Base-by-base conservation (phyloP, 2,888 invertebrate genomes). In the Dusona sp. region DNA sequence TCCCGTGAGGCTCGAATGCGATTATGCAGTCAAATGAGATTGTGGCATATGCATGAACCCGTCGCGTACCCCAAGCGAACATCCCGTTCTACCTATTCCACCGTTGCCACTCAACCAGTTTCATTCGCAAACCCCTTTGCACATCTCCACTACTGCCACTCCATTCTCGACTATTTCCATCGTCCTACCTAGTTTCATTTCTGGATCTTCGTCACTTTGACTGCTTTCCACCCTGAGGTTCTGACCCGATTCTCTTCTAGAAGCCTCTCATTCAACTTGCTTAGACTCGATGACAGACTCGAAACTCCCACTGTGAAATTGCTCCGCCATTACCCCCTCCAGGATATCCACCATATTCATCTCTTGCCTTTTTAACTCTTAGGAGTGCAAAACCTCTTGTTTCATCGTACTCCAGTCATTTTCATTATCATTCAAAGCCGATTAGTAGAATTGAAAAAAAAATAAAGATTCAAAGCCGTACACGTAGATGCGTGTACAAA, bases 21-120 rank as follows among this genome's bases (percentile, higher is more conserved):
- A 94, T 94, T 94, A 94, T 92, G 93, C 91, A 94, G 94, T 94
- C 94, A 94, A 94, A 94, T 94, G 94, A 94, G 94, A 94, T 93
- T 93, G 92, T 94, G 93, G 93, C 93, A 94, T 94, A 94, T 94
- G 94, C 93, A 94, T 94, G 94, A 94, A 89, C 88, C 89, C 89
- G 88, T 73, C 74, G 73, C 67, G 22, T 67, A 78, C 73, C 88
- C 88, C 85, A 82, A 85, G 89, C 88, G 88, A 84, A 82, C 82
- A 61, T 70, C 79, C 67, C 87, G 64, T 72, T 77, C 83, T 57
- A 45, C 68, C 79, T 78, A 80, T 79, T 87, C 57, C 70, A 74
- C 78, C 54, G 72, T 68, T 84, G 75, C 79, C 82, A 84, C 79
- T 85, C 80, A 70, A 77, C 84, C 48, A 77, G 67, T 75, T 84